Base-by-base conservation (phyloP, 2,113 vertebrate species). In the Poicephalus meyeri region DNA sequence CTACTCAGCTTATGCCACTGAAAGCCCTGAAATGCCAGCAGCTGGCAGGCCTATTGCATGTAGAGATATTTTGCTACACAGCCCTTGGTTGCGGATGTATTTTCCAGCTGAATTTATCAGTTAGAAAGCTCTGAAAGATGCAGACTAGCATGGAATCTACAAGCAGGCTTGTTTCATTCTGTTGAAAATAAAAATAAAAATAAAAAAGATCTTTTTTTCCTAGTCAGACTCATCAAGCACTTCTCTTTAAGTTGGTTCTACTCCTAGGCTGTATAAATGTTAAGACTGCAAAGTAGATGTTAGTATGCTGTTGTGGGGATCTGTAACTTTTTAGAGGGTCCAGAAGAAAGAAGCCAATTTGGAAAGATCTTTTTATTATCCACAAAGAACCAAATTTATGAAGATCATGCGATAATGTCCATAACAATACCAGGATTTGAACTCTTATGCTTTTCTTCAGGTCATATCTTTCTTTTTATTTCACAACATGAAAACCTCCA, bases 21-120 rank as follows among this genome's bases (percentile, higher is more conserved):
- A 84, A 69, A 83, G 46, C 42, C 46, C 26, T 77, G 50, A 65
- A 79, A 87, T 64, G 66, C 68, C 76, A 88, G 92, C 86, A 93
- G 76, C 94, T 96, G 91, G 46, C 68, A 60, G 73, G n/a, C 50
- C 82, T 80, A 2, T 80, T 83, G 76, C 86, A 78, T 53, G 60
- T 29, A 42, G 52, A 77, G 58, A 41, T 31, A 15, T 78, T 91
- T 80, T 84, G 33, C 69, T 58, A 33, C 50, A 20, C 37, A 83
- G 72, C 46, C 39, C 60, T 64, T 9, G 18, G 39, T 11, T 33
- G 39, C 0, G 1, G 72, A 76, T 78, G 6, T 0, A 0, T 49
- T 93, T 87, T 92, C 91, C 35, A 86, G 42, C 65, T 91, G 63
- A 55, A 68, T 92, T 52, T 47, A 82, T 68, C 29, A 42, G 26